Evolutionary conservation across 2,888 invertebrate species (phyloP).

Genomic region (Eueremaeus valkanovi): DNA sequence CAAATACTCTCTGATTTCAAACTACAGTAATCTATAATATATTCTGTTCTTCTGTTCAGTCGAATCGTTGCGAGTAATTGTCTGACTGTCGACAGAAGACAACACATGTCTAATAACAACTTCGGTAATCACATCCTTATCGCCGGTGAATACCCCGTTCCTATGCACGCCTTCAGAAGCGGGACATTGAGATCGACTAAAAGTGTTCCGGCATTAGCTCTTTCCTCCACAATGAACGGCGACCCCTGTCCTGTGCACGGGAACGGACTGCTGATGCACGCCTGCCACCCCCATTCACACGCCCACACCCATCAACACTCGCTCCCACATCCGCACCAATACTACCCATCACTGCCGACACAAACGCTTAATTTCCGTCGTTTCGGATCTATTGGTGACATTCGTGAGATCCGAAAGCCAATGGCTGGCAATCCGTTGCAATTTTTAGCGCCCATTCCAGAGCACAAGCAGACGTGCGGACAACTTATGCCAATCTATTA

Average conservation of each 20-base stretch:
- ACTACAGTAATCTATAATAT: background rate
- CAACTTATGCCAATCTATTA: conserved; percentile 25
- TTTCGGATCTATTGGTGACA: conserved; percentile 5
- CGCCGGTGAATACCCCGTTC: conserved; percentile 5
- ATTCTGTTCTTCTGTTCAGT: background rate
- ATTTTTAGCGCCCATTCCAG: conserved; percentile 19
- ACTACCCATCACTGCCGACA: background rate
- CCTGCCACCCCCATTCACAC: too few relatives aligned
- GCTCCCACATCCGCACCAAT: background rate
- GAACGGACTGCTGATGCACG: conserved; percentile 43
- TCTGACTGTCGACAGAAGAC: conserved; percentile 23
- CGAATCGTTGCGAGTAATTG: background rate
- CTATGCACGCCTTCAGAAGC: conserved; percentile 14
- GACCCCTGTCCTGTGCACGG: conserved; percentile 48
- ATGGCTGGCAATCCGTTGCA: background rate
- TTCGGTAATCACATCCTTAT: conserved; percentile 12
- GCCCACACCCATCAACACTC: conserved; percentile 33
- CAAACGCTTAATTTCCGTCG: background rate
- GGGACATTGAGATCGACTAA: conserved; percentile 46
- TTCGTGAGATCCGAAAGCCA: conserved; percentile 9
- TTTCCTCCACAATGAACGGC: conserved; percentile 45
- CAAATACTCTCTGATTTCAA: background rate
- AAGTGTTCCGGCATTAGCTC: conserved; percentile 47
- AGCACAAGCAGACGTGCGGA: background rate
- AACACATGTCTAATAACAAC: background rate